Evolutionary conservation across 2,888 invertebrate genomes (phyloP).

Genomic region (Vandiemenella viatica): DNA sequence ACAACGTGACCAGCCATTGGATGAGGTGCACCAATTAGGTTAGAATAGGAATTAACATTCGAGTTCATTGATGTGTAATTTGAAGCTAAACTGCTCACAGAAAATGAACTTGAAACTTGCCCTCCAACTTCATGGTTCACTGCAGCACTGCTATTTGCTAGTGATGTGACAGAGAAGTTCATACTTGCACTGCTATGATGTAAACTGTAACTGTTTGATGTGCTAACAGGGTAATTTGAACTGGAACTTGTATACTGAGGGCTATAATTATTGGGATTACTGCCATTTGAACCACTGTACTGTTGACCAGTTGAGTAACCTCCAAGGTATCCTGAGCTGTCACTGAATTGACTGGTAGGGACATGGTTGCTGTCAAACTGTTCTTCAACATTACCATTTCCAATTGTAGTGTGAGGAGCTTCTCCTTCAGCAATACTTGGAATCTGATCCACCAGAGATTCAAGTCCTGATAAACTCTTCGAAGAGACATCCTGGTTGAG

Average conservation of each 20-base stretch:
- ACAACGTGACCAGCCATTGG: slow-evolving; percentile 23
- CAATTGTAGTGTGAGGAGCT: slow-evolving; percentile 20
- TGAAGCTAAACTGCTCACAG: slow-evolving; percentile 31
- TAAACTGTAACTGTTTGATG: slow-evolving; percentile 17
- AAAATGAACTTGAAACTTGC: slow-evolving; percentile 28
- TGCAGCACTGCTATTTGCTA: slow-evolving; percentile 23
- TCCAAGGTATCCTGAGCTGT: slow-evolving; percentile 21
- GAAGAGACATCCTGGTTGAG: slow-evolving; percentile 58
- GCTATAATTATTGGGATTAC: slow-evolving; percentile 19
- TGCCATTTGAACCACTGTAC: slow-evolving; percentile 20
- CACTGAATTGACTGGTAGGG: slow-evolving; percentile 19
- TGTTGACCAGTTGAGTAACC: slow-evolving; percentile 18
- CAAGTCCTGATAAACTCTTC: slow-evolving; percentile 71
- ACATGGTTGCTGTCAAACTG: slow-evolving; percentile 17
- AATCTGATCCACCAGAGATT: slow-evolving; percentile 82
- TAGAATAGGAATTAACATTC: slow-evolving; percentile 25
- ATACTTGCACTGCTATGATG: slow-evolving; percentile 19
- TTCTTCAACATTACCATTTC: slow-evolving; percentile 21
- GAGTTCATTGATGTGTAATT: slow-evolving; percentile 25
- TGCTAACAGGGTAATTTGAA: slow-evolving; percentile 20
- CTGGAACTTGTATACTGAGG: slow-evolving; percentile 18
- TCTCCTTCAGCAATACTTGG: slow-evolving; percentile 70
- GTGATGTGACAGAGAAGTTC: slow-evolving; percentile 27
- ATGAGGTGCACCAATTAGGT: slow-evolving; percentile 30
- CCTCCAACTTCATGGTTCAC: slow-evolving; percentile 13